These are phyloP conservation scores for Pseudocheirus occidentalis DNA, from an alignment of 2,797 vertebrate species.

Conservation along the genomic window DNA sequence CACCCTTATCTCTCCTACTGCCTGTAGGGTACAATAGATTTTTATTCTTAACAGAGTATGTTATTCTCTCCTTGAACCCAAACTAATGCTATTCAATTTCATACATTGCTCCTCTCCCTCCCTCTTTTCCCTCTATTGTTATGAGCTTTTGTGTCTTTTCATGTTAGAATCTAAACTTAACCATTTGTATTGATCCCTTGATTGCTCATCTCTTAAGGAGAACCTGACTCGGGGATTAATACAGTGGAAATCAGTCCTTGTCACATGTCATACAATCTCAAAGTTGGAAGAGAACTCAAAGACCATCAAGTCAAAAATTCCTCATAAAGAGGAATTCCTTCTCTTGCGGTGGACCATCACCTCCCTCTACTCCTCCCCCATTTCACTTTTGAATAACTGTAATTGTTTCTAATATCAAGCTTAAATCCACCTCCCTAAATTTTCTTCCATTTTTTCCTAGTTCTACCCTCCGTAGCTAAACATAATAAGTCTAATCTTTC, in stretches of 20 bases:
- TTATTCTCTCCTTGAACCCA: no score
- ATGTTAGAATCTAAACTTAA: background rate
- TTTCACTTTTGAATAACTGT: background rate
- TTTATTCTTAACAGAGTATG: no score
- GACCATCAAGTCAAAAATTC: background rate
- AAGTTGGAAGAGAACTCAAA: background rate
- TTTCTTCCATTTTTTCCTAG: background rate
- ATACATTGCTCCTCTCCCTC: no score
- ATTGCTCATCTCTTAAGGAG: background rate
- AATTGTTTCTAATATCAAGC: background rate
- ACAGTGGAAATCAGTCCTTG: background rate
- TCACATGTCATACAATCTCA: background rate
- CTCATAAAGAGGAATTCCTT: background rate
- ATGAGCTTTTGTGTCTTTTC: no score
- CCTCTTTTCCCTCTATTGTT: no score
- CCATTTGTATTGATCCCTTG: no score
- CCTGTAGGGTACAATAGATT: no score
- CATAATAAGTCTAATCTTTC: background rate
- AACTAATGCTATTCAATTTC: no score
- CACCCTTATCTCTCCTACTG: no score
- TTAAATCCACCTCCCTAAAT: background rate
- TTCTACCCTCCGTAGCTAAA: background rate
- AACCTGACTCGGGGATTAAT: background rate
- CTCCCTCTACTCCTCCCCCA: background rate
- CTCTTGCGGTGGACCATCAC: background rate